phyloP scores from a whole-genome alignment of 2,113 vertebrate genomes.

The Vulpes ferrilata region DNA sequence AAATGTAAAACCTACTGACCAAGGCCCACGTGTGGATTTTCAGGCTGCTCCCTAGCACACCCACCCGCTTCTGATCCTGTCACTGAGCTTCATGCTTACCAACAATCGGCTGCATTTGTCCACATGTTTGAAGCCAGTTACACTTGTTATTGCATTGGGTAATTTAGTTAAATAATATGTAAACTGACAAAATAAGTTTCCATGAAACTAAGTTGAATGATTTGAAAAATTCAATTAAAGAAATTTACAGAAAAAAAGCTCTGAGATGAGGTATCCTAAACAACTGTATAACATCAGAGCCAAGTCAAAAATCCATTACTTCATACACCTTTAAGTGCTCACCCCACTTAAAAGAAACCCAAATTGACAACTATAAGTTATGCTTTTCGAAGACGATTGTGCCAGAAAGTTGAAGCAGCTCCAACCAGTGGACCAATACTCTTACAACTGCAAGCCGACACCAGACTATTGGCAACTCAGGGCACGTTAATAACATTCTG shows the following conservation, averaged over 20 bases:
- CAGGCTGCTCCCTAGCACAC: background rate
- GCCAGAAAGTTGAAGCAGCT: background rate
- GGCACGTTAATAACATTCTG: background rate
- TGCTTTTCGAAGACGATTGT: background rate
- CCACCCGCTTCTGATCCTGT: background rate
- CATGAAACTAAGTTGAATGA: background rate
- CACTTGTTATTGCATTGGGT: background rate
- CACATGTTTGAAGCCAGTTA: background rate
- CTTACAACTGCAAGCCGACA: background rate
- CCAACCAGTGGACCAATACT: background rate
- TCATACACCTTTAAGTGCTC: background rate
- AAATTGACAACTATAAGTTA: background rate
- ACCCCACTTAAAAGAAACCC: background rate
- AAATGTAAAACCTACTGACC: background rate
- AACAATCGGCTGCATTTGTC: background rate
- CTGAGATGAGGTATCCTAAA: background rate
- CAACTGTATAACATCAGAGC: background rate
- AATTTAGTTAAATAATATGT: slow-evolving; percentile 16
- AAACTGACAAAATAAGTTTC: slow-evolving; percentile 13
- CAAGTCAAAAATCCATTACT: background rate
- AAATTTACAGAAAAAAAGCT: background rate
- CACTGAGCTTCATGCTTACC: background rate
- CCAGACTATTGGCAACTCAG: background rate
- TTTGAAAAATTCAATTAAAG: slow-evolving; percentile 42
- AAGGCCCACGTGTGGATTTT: background rate